A percentile compares a stretch with the other conserved stretches of the same genome.
Evolutionary conservation across 2,888 invertebrate species (phyloP).

Genomic region (Ophioninae sp.): DNA sequence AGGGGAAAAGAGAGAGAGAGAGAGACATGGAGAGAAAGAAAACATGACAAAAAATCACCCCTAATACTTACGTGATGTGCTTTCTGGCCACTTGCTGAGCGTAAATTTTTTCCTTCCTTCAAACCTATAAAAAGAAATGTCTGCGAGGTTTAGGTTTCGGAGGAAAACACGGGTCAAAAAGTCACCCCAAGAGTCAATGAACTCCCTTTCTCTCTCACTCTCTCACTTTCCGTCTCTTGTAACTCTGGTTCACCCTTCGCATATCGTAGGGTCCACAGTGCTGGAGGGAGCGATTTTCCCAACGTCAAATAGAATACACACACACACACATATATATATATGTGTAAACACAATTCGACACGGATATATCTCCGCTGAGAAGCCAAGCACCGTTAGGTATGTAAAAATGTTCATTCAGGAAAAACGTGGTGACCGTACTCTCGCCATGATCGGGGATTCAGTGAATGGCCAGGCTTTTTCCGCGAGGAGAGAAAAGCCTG

Average conservation of each 20-base stretch:
- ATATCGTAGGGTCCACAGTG: constrained; percentile 42
- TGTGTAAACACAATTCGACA: constrained; percentile 9
- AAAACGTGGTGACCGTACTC: constrained; percentile 45
- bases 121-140: constrained; percentile 38
- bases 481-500: constrained; percentile 4
- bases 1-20: constrained; percentile 5
- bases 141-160: constrained; percentile 45
- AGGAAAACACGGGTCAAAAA: constrained; percentile 59
- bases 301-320: background rate
- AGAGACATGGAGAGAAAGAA: constrained; percentile 17
- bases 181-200: constrained; percentile 63
- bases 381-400: constrained; percentile 9
- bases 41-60: constrained; percentile 76
- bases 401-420: constrained; percentile 58
- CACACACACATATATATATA: constrained; percentile 13
- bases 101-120: constrained; percentile 56
- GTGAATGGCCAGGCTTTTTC: constrained; percentile 57
- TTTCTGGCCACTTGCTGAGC: constrained; percentile 52
- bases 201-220: constrained; percentile 27
- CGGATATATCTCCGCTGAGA: background rate
- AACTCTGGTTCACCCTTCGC: constrained; percentile 38
- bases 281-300: constrained; percentile 23
- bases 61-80: constrained; percentile 70
- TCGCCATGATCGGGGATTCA: constrained; percentile 48
- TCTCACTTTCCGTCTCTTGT: background rate